These are phyloP conservation scores for Netta rufina DNA, from an alignment of 2,797 vertebrate genomes.

Conservation along the genomic window DNA sequence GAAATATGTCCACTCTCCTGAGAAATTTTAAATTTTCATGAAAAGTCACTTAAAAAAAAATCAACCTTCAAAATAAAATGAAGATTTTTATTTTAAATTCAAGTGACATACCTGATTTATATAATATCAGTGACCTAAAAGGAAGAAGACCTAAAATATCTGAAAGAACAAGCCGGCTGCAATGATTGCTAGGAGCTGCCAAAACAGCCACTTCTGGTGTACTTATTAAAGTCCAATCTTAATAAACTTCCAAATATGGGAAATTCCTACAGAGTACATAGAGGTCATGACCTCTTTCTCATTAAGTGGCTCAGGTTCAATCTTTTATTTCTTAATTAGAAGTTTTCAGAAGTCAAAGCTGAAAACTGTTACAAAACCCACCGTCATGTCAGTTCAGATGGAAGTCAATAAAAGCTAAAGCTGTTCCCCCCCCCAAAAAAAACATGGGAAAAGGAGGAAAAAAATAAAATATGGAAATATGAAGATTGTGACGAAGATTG, in stretches of 20 bases:
- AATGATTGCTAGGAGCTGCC: neutral
- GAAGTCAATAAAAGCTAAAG: neutral
- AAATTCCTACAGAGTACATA: neutral
- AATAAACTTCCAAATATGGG: neutral
- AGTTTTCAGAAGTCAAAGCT: neutral
- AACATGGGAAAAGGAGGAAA: neutral
- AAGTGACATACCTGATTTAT: neutral
- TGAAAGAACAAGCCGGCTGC: neutral
- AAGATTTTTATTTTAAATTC: neutral
- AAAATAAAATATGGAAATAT: neutral
- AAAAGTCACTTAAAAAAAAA: neutral
- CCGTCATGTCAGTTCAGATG: neutral
- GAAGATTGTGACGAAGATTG: neutral
- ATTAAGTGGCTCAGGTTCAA: neutral
- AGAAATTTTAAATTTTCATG: neutral
- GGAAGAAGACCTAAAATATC: neutral
- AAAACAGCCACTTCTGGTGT: neutral
- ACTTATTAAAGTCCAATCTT: neutral
- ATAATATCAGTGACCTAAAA: neutral
- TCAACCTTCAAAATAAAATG: neutral
- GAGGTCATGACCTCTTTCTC: neutral
- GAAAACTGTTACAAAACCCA: neutral
- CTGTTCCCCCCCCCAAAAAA: neutral
- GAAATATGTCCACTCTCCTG: neutral
- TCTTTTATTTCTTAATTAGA: neutral